These are phyloP conservation scores for Drosophila mettleri DNA, from an alignment of 2,888 invertebrate genomes.

Conservation along the genomic window DNA sequence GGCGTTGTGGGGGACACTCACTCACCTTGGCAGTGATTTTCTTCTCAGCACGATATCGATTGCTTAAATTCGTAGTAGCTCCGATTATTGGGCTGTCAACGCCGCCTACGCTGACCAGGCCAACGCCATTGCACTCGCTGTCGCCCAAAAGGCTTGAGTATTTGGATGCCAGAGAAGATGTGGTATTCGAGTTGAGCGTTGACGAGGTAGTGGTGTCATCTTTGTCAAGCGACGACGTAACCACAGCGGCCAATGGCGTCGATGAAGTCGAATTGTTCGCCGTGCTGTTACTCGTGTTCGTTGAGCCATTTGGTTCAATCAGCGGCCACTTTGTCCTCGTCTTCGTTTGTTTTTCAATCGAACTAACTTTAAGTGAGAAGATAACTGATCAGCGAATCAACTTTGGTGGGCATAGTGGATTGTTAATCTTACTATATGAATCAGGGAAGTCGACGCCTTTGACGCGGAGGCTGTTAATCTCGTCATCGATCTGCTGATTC, in stretches of 20 bases:
- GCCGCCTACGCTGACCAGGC: slow-evolving; percentile 48
- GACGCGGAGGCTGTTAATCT: slow-evolving; percentile 83
- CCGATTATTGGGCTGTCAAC: slow-evolving; percentile 72
- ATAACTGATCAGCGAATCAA: not conserved
- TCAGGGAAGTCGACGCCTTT: slow-evolving; percentile 85
- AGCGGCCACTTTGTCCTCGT: slow-evolving; percentile 83
- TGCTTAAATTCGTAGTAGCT: slow-evolving; percentile 76
- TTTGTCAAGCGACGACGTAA: slow-evolving; percentile 77
- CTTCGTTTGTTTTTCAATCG: slow-evolving; percentile 85
- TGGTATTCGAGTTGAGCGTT: slow-evolving; percentile 77
- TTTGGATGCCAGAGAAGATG: slow-evolving; percentile 82
- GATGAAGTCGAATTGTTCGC: slow-evolving; percentile 81
- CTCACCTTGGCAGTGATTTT: slow-evolving; percentile 85
- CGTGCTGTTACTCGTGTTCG: slow-evolving; percentile 77
- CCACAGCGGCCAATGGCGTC: slow-evolving; percentile 81
- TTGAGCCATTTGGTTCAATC: slow-evolving; percentile 75
- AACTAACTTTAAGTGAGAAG: slow-evolving; percentile 77
- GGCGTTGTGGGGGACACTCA: slow-evolving; percentile 45
- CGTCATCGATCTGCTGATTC: slow-evolving; percentile 85
- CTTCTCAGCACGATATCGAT: slow-evolving; percentile 84
- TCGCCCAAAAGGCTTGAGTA: slow-evolving; percentile 81
- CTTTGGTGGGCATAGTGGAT: too few species aligned
- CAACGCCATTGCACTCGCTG: slow-evolving; percentile 75
- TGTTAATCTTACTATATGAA: slow-evolving; percentile 83
- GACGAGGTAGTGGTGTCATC: slow-evolving; percentile 79